A percentile compares a stretch with the other conserved stretches of the same genome.
Evolutionary conservation across 2,888 invertebrate species (phyloP).

Genomic region (Netelia fuscicornis): DNA sequence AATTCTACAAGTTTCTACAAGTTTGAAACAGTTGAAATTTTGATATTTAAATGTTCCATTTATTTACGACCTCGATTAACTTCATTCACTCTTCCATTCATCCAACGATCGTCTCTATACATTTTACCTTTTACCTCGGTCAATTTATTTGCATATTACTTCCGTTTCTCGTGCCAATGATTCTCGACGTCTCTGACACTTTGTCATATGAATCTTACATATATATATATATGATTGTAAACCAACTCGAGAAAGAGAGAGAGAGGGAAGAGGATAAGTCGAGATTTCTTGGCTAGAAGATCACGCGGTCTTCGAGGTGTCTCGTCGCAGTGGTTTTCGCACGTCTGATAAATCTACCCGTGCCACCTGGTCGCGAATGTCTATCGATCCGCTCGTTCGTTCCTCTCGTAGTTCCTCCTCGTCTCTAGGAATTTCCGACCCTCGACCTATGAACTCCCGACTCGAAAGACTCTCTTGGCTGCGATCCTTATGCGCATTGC

Average conservation of each 20-base stretch:
- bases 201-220: slow-evolving; percentile 2
- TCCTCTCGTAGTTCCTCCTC: neutral
- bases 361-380: slow-evolving; percentile 42
- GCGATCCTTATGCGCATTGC: slow-evolving; percentile 46
- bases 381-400: slow-evolving; percentile 52
- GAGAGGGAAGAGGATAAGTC: neutral
- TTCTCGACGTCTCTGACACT: slow-evolving; percentile 18
- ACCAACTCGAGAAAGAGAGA: neutral
- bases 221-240: slow-evolving; percentile 13
- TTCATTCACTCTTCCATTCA: slow-evolving; percentile 9
- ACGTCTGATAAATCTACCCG: slow-evolving; percentile 37
- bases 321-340: slow-evolving; percentile 36
- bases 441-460: slow-evolving; percentile 43
- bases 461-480: slow-evolving; percentile 23
- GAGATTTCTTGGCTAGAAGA: slow-evolving; percentile 39
- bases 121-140: neutral
- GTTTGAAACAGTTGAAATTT: neutral
- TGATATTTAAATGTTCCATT: neutral
- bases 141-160: slow-evolving; percentile 23
- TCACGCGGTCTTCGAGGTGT: slow-evolving; percentile 45
- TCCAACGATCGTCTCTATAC: neutral
- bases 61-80: neutral
- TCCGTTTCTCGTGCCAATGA: slow-evolving; percentile 37
- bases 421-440: slow-evolving; percentile 25
- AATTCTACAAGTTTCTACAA: neutral